These are phyloP conservation scores for Sussaba pulchella DNA, from an alignment of 2,888 invertebrate species.

Conservation along the genomic window DNA sequence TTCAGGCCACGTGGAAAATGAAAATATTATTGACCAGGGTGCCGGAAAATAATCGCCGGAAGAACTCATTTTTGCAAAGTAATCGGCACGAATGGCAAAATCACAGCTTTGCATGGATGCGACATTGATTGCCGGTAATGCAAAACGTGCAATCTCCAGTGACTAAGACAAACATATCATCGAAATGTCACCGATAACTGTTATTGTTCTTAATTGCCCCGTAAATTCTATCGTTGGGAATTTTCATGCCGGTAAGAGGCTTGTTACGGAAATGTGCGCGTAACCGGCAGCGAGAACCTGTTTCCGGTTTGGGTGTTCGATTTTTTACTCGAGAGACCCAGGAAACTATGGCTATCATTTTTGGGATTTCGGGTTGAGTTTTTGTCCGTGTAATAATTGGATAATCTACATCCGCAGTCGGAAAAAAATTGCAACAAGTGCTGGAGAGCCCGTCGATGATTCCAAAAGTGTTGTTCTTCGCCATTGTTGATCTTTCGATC, in stretches of 20 bases:
- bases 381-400: too few species aligned
- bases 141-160: neutral
- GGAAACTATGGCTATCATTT: too few species aligned
- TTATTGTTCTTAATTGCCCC: constrained; percentile 15
- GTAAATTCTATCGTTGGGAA: constrained; percentile 1
- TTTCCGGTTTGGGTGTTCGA: neutral
- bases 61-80: neutral
- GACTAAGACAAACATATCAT: constrained; percentile 10
- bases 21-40: neutral
- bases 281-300: neutral
- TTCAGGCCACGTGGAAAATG: too few species aligned
- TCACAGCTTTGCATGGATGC: neutral
- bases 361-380: too few species aligned
- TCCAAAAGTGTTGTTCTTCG: too few species aligned
- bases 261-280: neutral
- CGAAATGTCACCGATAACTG: constrained; percentile 1
- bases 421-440: too few species aligned
- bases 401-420: too few species aligned
- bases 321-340: neutral
- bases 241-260: neutral
- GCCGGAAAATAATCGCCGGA: neutral
- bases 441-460: too few species aligned
- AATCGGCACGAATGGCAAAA: neutral
- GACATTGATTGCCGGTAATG: too few species aligned
- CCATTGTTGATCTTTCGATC: too few species aligned